A percentile compares a stretch with the other conserved stretches of the same genome.
These are phyloP conservation scores for Oncorhynchus gorbuscha DNA, from an alignment of 2,113 vertebrate species.

Conservation along the genomic window DNA sequence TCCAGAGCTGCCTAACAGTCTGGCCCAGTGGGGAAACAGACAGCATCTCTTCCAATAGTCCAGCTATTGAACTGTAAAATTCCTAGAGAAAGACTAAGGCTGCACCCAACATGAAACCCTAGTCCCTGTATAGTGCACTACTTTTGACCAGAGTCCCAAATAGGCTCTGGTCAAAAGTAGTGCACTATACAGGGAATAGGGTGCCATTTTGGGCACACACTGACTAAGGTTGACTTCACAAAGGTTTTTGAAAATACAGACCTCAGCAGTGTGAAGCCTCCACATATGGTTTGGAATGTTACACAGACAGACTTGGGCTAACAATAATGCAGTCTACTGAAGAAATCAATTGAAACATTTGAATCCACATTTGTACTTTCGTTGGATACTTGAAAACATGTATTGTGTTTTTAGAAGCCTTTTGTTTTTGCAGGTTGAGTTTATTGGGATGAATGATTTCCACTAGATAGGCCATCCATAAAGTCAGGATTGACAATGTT, in stretches of 20 bases:
- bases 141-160: too few species aligned
- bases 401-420: slow-evolving; percentile 8
- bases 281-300: slow-evolving; percentile 68
- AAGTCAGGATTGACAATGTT: too few species aligned
- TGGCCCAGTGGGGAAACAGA: slow-evolving; percentile 15
- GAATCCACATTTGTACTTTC: slow-evolving; percentile 42
- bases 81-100: neutral
- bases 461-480: too few species aligned
- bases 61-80: neutral
- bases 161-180: too few species aligned
- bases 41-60: neutral
- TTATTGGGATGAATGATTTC: neutral
- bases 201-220: too few species aligned
- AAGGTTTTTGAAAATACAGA: slow-evolving; percentile 30
- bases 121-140: too few species aligned
- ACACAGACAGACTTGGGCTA: slow-evolving; percentile 32
- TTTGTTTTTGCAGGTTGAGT: too few species aligned
- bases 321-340: slow-evolving; percentile 50
- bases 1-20: slow-evolving; percentile 33
- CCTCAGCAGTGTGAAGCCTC: slow-evolving; percentile 42
- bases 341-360: slow-evolving; percentile 51
- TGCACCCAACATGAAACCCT: too few species aligned
- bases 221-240: slow-evolving; percentile 30
- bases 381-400: slow-evolving; percentile 32
- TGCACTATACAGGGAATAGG: too few species aligned